Percentiles rank a stretch among this genome's conserved stretches.
Evolutionary conservation across 2,113 vertebrate species (phyloP).

Genomic region (Scomber colias): DNA sequence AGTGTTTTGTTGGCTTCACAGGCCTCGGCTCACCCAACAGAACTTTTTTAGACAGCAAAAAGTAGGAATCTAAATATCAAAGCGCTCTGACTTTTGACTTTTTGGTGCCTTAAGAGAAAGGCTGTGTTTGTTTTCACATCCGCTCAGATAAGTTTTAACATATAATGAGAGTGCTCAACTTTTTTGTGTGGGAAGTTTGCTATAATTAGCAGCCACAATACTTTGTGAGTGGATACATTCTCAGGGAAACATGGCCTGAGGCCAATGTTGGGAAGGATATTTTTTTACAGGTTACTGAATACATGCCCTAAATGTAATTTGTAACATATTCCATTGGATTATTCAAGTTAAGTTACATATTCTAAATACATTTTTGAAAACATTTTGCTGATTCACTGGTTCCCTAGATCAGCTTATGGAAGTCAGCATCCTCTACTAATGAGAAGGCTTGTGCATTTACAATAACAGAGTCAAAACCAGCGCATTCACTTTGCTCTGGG

Average conservation of each 20-base stretch:
- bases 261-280: neutral
- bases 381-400: too few relatives aligned
- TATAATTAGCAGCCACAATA: constrained; percentile 43
- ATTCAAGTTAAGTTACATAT: too few relatives aligned
- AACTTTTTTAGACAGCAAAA: constrained; percentile 34
- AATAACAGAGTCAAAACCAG: too few relatives aligned
- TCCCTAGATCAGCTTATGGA: too few relatives aligned
- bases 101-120: constrained; percentile 35
- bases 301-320: too few relatives aligned
- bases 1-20: constrained; percentile 49
- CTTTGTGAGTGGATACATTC: constrained; percentile 29
- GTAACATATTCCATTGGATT: too few relatives aligned
- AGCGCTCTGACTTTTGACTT: constrained; percentile 20
- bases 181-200: constrained; percentile 49
- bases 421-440: too few relatives aligned
- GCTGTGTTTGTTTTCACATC: constrained; percentile 37
- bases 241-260: constrained; percentile 41
- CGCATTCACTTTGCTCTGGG: too few relatives aligned
- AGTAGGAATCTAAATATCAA: constrained; percentile 38
- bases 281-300: too few relatives aligned
- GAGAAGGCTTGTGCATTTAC: too few relatives aligned
- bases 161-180: constrained; percentile 45
- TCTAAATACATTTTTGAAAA: too few relatives aligned
- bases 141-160: constrained; percentile 42
- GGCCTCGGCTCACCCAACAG: constrained; percentile 25